Evolutionary conservation across 2,888 invertebrate genomes (phyloP).

Genomic region (Bruchidius siliquastri): DNA sequence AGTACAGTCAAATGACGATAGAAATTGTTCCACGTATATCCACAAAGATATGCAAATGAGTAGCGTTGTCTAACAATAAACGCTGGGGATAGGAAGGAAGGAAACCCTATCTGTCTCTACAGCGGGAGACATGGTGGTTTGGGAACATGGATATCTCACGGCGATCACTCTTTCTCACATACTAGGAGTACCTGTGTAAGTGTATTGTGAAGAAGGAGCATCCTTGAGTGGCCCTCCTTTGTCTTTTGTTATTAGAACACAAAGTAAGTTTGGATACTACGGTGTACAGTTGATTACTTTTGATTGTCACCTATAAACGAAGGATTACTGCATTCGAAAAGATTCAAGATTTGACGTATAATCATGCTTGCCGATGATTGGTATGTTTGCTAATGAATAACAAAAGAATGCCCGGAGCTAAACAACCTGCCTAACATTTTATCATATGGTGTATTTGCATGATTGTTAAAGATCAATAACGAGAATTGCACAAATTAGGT

Average conservation of each 20-base stretch:
- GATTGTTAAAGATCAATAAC: too few species aligned
- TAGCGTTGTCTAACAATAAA: constrained; percentile 24
- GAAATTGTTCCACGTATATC: constrained; percentile 4
- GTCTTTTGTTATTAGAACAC: not conserved
- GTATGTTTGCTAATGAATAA: too few species aligned
- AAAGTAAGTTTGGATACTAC: too few species aligned
- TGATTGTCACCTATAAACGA: too few species aligned
- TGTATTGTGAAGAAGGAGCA: not conserved
- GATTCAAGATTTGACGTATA: too few species aligned
- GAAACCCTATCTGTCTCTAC: constrained; percentile 38
- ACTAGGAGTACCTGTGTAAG: not conserved
- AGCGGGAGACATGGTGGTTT: constrained; percentile 41
- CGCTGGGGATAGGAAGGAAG: constrained; percentile 38
- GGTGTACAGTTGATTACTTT: too few species aligned
- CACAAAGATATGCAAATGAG: constrained; percentile 17
- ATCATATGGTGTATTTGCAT: too few species aligned
- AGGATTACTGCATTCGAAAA: too few species aligned
- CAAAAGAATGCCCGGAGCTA: too few species aligned
- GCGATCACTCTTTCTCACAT: constrained; percentile 29
- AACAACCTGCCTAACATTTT: too few species aligned
- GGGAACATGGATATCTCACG: constrained; percentile 42
- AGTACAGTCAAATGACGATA: not conserved
- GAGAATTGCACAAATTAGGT: too few species aligned
- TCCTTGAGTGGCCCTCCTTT: not conserved
- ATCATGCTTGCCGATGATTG: too few species aligned